A percentile compares a stretch with the other conserved stretches of the same genome.
Conservation (phyloP, 1,140 invertebrate genomes). For the Trichonephila clavata region DNA sequence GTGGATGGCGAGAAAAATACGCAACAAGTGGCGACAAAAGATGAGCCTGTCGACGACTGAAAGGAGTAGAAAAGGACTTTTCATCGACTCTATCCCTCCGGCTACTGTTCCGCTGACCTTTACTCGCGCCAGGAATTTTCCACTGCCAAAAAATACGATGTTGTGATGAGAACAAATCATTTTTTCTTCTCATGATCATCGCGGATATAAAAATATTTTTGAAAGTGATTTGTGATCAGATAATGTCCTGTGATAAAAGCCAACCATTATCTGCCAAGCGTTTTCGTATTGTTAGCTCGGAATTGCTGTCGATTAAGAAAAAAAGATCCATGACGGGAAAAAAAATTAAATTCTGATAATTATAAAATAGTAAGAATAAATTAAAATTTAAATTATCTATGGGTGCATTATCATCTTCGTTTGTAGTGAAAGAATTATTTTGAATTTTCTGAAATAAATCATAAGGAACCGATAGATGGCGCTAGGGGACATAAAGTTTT, state of each 20-base stretch:
- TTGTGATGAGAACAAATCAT: background rate
- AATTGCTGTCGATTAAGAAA: too few relatives aligned
- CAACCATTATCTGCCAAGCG: too few relatives aligned
- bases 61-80: conserved; percentile 22
- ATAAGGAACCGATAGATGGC: background rate
- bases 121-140: background rate
- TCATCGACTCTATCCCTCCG: background rate
- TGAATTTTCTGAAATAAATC: background rate
- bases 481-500: background rate
- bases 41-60: conserved; percentile 58
- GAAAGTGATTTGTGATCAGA: too few relatives aligned
- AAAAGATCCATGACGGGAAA: too few relatives aligned
- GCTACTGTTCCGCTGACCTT: background rate
- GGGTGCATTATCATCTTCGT: too few relatives aligned
- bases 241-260: too few relatives aligned
- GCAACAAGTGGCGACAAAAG: conserved; percentile 69
- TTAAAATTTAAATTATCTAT: too few relatives aligned
- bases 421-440: too few relatives aligned
- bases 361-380: too few relatives aligned
- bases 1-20: conserved; percentile 60
- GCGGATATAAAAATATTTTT: too few relatives aligned
- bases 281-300: too few relatives aligned
- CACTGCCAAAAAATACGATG: background rate
- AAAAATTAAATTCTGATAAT: too few relatives aligned
- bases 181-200: background rate